Evolutionary conservation across 2,797 vertebrate genomes (phyloP).

Genomic region (Gymnoscopelus microlampas): DNA sequence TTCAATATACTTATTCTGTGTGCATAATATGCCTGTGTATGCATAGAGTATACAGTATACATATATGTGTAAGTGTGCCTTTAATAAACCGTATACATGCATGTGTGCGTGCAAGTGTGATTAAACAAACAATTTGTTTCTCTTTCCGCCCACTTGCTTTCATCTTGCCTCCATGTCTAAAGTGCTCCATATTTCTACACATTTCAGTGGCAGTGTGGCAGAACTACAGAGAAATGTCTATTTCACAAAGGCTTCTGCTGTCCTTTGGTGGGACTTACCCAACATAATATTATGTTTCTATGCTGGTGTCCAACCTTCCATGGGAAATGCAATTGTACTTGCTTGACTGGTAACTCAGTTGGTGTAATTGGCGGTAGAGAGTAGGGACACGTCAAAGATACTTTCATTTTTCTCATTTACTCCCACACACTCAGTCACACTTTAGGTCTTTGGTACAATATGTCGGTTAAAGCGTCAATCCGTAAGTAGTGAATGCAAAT

Average conservation of each 20-base stretch:
- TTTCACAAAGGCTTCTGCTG: conserved; percentile 2
- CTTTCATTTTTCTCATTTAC: not conserved
- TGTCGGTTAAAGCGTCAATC: too few species aligned
- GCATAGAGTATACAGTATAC: not conserved
- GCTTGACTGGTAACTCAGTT: not conserved
- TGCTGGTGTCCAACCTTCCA: not conserved
- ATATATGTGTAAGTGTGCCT: too few species aligned
- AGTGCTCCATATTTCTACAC: not conserved
- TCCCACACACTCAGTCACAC: too few species aligned
- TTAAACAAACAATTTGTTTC: too few species aligned
- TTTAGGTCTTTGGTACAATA: too few species aligned
- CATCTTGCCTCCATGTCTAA: too few species aligned
- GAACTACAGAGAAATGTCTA: conserved; percentile 13
- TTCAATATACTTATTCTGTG: too few species aligned
- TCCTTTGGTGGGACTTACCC: not conserved
- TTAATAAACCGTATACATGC: too few species aligned
- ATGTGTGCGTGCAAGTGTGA: too few species aligned
- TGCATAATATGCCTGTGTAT: not conserved
- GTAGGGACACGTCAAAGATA: not conserved
- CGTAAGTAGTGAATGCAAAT: too few species aligned
- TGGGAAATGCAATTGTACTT: conserved; percentile 10
- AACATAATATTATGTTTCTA: conserved; percentile 3
- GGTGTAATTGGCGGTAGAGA: not conserved
- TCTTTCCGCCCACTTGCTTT: not conserved
- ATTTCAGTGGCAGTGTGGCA: conserved; percentile 11